Percentiles rank a stretch among this genome's conserved stretches.
phyloP scores from a whole-genome alignment of 2,113 vertebrate genomes.

The Lontra canadensis region DNA sequence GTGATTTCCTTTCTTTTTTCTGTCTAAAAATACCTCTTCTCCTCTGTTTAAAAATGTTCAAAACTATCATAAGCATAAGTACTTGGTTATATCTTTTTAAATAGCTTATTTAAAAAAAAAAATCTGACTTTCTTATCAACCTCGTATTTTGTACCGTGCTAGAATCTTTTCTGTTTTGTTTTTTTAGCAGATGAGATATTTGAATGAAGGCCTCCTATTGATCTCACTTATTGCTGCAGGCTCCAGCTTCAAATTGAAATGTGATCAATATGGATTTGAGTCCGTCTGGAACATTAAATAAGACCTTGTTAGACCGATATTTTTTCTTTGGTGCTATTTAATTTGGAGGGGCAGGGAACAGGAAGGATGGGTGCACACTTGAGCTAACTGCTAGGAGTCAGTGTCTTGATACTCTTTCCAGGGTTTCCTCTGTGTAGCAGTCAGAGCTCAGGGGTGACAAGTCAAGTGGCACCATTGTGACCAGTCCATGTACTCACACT shows the following conservation, averaged over 20 bases:
- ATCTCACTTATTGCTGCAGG: not conserved
- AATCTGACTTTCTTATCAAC: not conserved
- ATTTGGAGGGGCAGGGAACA: not conserved
- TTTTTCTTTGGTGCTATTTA: constrained; percentile 51
- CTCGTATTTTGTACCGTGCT: not conserved
- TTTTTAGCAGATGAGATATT: not conserved
- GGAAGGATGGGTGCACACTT: not conserved
- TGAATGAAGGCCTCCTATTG: constrained; percentile 43
- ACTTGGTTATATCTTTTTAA: not conserved
- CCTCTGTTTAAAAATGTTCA: constrained; percentile 35
- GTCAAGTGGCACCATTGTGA: not conserved
- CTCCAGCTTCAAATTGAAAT: constrained; percentile 16
- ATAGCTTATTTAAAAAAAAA: not conserved
- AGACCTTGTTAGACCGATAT: constrained; percentile 22
- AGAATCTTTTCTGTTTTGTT: not conserved
- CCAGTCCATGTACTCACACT: not conserved
- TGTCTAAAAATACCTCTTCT: constrained; percentile 35
- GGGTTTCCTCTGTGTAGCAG: not conserved
- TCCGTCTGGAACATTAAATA: constrained; percentile 50
- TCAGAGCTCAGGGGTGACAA: not conserved
- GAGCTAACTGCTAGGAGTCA: not conserved
- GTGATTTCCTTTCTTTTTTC: not conserved
- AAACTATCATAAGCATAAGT: constrained; percentile 27
- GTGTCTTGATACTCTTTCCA: not conserved
- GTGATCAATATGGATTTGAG: constrained; percentile 51